phyloP scores from a whole-genome alignment of 2,888 invertebrate species.

The Galerucella pusilla region DNA sequence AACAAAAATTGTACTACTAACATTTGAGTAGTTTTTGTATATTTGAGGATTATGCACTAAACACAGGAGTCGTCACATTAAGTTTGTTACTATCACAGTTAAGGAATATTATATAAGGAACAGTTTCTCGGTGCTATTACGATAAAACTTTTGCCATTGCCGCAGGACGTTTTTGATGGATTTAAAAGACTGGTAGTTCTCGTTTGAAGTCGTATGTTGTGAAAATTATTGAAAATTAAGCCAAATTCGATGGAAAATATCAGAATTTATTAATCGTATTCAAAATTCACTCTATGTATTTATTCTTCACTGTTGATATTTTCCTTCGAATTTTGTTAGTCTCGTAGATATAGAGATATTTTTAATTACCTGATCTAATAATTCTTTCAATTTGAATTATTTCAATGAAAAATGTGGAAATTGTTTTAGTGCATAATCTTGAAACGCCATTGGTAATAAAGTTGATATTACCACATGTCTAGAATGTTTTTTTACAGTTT shows the following conservation, averaged over 20 bases:
- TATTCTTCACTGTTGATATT: no score
- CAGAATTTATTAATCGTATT: not conserved
- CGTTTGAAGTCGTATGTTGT: no score
- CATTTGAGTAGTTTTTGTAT: not conserved
- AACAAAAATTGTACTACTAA: not conserved
- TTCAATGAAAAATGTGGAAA: not conserved
- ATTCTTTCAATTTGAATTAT: not conserved
- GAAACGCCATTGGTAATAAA: not conserved
- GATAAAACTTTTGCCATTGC: not conserved
- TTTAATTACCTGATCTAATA: not conserved
- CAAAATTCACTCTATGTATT: not conserved
- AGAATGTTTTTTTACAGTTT: constrained; percentile 51
- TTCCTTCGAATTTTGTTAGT: no score
- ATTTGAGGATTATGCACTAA: constrained; percentile 5
- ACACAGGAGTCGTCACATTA: not conserved
- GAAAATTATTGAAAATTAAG: no score
- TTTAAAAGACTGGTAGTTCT: no score
- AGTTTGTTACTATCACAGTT: no score
- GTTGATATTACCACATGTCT: constrained; percentile 32
- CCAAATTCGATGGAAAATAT: not conserved
- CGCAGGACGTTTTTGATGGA: no score
- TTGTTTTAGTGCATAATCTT: constrained; percentile 3
- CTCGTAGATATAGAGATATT: not conserved
- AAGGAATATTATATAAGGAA: no score
- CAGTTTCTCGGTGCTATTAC: no score